Base-by-base conservation (phyloP, 2,888 invertebrate genomes). In the Drosophila testacea region DNA sequence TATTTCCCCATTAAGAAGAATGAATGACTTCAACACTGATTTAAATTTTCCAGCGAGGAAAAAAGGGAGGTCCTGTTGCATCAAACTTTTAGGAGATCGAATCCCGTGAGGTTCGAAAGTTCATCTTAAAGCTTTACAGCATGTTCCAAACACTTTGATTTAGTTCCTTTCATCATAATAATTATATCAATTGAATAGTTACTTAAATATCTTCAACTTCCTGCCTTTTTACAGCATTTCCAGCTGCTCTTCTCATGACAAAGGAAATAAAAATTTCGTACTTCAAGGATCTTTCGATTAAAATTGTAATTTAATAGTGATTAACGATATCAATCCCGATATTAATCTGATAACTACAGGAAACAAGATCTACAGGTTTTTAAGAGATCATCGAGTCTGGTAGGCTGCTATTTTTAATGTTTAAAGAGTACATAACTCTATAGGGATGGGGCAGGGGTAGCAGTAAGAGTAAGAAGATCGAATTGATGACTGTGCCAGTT, bases 401-500 rank as follows among this genome's bases (percentile, higher is more conserved):
- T 34, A 44, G 46, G 7, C 44, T 36, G 55, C 34, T 56, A 44
- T 55, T 55, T 55, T 36, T 44, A 55, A 55, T 55, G 42, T 55
- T 44, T 55, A 34, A 34, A 44, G 55, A 44, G 54, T 55, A 42
- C 54, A 55, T n/a, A 41, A 55, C 34, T 11, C 52, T 9, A 4
- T 13, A 30, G 47, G 2, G 22, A 1, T 1, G 22, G 32, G 9
- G 32, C 6, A 30, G 30, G 30, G 7, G 30, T 5, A 30, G 30
- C 5, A 30, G 30, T 41, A 22, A 10, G 13, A 10, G 36, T 16
- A 34, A 42, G 47, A 36, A 42, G 46, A 73, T 56, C 47, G 73
- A 16, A 56, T 44, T 61, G 75, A 75, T 75, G 75, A 75, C 75
- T 74, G n/a, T 59, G 76, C 79, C 63, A 74, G 76, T 79, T 69